Evolutionary conservation across 2,797 vertebrate species (phyloP).

Genomic region (Hippocampus kuda): DNA sequence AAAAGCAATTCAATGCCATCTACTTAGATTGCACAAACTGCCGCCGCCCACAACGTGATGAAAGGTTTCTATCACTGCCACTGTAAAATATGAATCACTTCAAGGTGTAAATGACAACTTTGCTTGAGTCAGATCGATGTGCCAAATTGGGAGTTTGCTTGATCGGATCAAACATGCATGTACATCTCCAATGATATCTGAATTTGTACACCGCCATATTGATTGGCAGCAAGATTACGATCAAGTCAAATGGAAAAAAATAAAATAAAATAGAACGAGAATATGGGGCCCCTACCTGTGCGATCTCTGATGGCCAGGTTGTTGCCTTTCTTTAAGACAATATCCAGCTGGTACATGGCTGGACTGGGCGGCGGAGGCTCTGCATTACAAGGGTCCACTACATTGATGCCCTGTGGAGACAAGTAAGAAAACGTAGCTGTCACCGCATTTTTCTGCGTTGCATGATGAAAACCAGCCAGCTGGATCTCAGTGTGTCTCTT

Average conservation of each 20-base stretch:
- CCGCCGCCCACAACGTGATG: no score
- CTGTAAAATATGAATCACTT: not conserved
- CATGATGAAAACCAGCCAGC: not conserved
- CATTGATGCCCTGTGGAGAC: slow-evolving; percentile 72
- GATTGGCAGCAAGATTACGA: not conserved
- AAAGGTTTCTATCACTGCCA: no score
- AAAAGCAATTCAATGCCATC: no score
- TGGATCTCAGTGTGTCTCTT: not conserved
- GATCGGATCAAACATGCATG: not conserved
- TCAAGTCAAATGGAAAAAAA: not conserved
- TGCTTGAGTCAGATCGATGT: not conserved
- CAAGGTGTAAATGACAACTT: not conserved
- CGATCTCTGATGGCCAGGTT: slow-evolving; percentile 89
- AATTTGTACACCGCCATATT: not conserved
- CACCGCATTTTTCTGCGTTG: not conserved
- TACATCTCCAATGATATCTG: not conserved
- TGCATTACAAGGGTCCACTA: slow-evolving; percentile 76
- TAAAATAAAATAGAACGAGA: not conserved
- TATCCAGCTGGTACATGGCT: slow-evolving; percentile 88
- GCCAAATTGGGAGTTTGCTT: slow-evolving; percentile 7
- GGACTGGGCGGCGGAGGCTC: slow-evolving; percentile 66
- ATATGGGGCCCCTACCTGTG: slow-evolving; percentile 68
- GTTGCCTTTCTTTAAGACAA: slow-evolving; percentile 82
- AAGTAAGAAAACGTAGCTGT: not conserved
- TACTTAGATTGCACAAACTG: no score